Evolutionary conservation across 2,797 vertebrate species (phyloP), one percentile per base, ranked within the genome.

Genomic region (Poeciliopsis turneri): DNA sequence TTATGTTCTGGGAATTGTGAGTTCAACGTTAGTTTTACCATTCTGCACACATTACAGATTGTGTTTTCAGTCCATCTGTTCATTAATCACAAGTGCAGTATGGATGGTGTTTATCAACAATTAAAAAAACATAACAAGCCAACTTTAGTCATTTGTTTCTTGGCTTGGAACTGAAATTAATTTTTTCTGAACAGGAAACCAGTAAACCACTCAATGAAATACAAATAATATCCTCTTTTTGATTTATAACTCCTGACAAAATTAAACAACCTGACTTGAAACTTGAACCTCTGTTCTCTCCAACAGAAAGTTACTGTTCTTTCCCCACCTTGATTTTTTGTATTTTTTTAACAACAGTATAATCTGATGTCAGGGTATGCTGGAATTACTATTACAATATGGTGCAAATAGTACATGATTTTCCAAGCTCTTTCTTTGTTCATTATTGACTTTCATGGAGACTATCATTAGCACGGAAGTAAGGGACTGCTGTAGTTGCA

Each of bases 61-160:
- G 88, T 76, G 77, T 82, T 86, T 92, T 86, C 87, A 79, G 82
- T 87, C 89, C 92, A 94, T 93, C 93, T 95, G 93, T 91, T 95
- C 92, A 91, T 94, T 95, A 94, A 95, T 95, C 93, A 93, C 89
- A 83, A 84, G 75, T 81, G 84, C 80, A 74, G 87, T 93, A 79
- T 93, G 95, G 94, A 95, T 95, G 93, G 94, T 78, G 74, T 88
- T 90, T 89, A 86, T 89, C 93, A 92, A 94, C 93, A 93, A 88
- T 92, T 80, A 90, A 86, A 79, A 90, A 92, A 94, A 93, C 87
- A 87, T 86, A 87, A 88, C 85, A 87, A 82, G 89, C 84, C 83
- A 91, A 94, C 92, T 92, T 95, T 93, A 94, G 92, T 92, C 86
- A 86, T 91, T 85, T 78, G 80, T 90, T 92, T 94, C 88, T 90